A percentile compares a stretch with the other conserved stretches of the same genome.
Conservation (phyloP, 2,888 invertebrate genomes). For the Congeria kusceri region DNA sequence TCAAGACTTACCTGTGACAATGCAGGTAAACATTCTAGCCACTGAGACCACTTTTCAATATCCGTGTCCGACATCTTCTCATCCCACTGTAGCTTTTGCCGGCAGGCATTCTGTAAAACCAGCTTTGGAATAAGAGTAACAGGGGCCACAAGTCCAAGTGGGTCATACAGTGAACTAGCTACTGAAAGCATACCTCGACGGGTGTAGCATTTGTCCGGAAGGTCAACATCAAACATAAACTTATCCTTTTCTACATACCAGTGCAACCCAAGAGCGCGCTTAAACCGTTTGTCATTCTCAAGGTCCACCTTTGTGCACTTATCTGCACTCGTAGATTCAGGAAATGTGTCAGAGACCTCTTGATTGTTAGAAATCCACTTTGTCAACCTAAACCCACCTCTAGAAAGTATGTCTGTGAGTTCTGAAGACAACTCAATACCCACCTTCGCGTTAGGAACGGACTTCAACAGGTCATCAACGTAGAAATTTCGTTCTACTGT, state of each 20-base stretch:
- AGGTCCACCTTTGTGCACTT: neutral
- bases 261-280: slow-evolving; percentile 38
- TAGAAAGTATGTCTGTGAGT: too few species aligned
- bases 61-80: neutral
- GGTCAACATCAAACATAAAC: slow-evolving; percentile 13
- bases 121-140: too few species aligned
- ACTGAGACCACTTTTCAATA: slow-evolving; percentile 43
- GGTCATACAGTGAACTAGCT: slow-evolving; percentile 64
- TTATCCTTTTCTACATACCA: slow-evolving; percentile 5
- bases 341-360: slow-evolving; percentile 31
- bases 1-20: slow-evolving; percentile 46
- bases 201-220: too few species aligned
- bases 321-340: slow-evolving; percentile 17
- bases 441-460: slow-evolving; percentile 14
- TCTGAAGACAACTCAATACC: too few species aligned
- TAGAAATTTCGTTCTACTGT: slow-evolving; percentile 33
- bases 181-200: slow-evolving; percentile 49
- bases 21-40: slow-evolving; percentile 39
- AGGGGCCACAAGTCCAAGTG: too few species aligned
- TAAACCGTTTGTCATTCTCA: neutral
- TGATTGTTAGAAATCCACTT: slow-evolving; percentile 44
- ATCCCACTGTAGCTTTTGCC: neutral
- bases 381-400: too few species aligned
- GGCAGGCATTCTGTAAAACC: too few species aligned
- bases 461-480: slow-evolving; percentile 41